Conservation (phyloP, 2,888 invertebrate genomes). For the Drosophila eohydei region DNA sequence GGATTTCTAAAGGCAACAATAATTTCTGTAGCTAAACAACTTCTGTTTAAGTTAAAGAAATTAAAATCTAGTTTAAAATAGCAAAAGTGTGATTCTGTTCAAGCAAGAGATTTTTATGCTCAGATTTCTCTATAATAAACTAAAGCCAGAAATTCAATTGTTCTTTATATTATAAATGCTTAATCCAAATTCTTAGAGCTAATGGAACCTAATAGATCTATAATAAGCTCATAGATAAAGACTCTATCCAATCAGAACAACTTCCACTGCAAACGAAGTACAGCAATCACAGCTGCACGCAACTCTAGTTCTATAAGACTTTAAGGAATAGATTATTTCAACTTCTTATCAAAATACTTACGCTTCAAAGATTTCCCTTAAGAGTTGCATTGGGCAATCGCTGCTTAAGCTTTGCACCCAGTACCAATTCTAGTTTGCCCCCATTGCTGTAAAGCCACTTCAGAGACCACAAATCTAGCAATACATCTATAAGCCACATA, state of each 20-base stretch:
- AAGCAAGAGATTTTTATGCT: too few relatives aligned
- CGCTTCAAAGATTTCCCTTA: background rate
- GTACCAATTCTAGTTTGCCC: background rate
- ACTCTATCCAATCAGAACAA: background rate
- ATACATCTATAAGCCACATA: constrained; percentile 38
- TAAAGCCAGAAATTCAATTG: too few relatives aligned
- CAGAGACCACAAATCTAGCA: constrained; percentile 47
- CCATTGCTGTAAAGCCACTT: constrained; percentile 23
- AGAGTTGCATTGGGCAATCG: background rate
- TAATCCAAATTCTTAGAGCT: too few relatives aligned
- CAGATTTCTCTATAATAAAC: too few relatives aligned
- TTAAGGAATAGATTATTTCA: background rate
- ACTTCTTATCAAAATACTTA: background rate
- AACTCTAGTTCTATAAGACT: background rate
- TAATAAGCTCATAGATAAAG: background rate
- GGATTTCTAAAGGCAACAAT: too few relatives aligned
- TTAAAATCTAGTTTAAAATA: too few relatives aligned
- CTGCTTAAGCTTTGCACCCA: constrained; percentile 4
- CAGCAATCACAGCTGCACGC: constrained; percentile 1
- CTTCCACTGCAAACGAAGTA: background rate
- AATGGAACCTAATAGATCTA: too few relatives aligned
- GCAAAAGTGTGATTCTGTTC: too few relatives aligned
- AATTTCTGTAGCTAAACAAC: too few relatives aligned
- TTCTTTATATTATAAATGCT: too few relatives aligned
- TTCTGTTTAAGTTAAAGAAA: too few relatives aligned